Evolutionary conservation across 2,113 vertebrate genomes (phyloP), one percentile per base, ranked within the genome.

Genomic region (Arvicanthis niloticus): DNA sequence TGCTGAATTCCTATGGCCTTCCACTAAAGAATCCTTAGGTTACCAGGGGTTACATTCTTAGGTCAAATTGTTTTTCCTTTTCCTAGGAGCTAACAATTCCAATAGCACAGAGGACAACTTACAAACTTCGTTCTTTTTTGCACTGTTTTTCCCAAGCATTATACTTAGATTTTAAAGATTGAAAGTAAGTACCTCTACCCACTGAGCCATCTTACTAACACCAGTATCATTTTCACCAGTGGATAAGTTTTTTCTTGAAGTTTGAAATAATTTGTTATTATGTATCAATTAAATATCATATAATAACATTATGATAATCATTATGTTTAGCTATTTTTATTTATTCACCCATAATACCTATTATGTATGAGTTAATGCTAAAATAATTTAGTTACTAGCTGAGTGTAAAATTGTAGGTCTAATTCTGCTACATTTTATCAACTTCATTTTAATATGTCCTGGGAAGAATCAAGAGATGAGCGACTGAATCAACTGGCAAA

Each of bases 201-300:
- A n/a, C 37, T n/a, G 34, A 58, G 21, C 31, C 34, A n/a, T 81
- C 19, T 81, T 56, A 10, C 5, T 56, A 2, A n/a, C 11, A 56
- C 21, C 34, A 7, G 34, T 85, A 89, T 91, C 15, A 60, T 88
- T 91, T 77, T 45, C 31, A 78, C 68, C 70, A 88, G 95, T 91
- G 92, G 77, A 45, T 96, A 91, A 94, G 77, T 92, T 84, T 96
- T 88, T 70, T 73, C 31, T 89, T 73, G 37, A 98, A 73, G 62
- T 86, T 24, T 91, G 81, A 95, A 92, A 92, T 72, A 82, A 91
- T 92, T 80, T 94, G 51, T 94, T 91, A 58, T 92, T 91, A 95
- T 81, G 7, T 11, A 76, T 37, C 88, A 65, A 81, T 85, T 92
- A 93, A 97, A 95, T 93, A 96, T 88, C 77, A 89, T 76, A 88